Evolutionary conservation across 1,140 invertebrate species (phyloP), one percentile per base, ranked within the genome.

Genomic region (Platyscapa corneri): DNA sequence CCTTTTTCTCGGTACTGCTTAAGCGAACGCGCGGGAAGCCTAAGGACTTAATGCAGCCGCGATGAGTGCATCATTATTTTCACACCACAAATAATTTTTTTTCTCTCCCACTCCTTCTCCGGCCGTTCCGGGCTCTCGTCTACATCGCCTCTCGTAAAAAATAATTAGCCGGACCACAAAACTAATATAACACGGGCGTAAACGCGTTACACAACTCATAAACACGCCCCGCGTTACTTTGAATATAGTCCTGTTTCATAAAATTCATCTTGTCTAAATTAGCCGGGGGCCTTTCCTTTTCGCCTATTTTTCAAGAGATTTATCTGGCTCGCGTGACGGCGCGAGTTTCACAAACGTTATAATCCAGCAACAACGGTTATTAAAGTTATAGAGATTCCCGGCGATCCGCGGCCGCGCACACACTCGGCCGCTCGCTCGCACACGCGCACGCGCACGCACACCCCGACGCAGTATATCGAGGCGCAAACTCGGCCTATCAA

Each of bases 401-500:
- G 64, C 7, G 10, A 67, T 83, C 56, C 84, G 80, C 65, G 88
- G 82, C 85, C 84, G 84, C 84, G 83, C 5, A 12, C 6, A 46
- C 6, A 12, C 6, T 7, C 6, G 12, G 12, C 12, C 42, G 42
- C 42, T 5, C 5, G 42, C 42, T 5, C 42, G 42, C 12, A 12
- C 42, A 46, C 42, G 42, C n/a, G n/a, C n/a, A n/a, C 85, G 83
- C 84, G 84, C 65, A 42, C 74, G 65, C 75, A 37, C 53, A 53
- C 42, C 32, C 39, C 65, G 67, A 14, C 67, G 75, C 32, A 34
- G 23, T 30, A 49, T 46, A 81, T 83, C 39, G 56, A 81, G 70
- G 82, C 78, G 80, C 87, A 75, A 86, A 87, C 80, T 86, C 85
- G 86, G 81, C 84, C 87, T 84, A 89, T 88, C 87, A 84, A 88